These are phyloP conservation scores for Grammatotria lemairii DNA, from an alignment of 2,113 vertebrate genomes.

Conservation along the genomic window DNA sequence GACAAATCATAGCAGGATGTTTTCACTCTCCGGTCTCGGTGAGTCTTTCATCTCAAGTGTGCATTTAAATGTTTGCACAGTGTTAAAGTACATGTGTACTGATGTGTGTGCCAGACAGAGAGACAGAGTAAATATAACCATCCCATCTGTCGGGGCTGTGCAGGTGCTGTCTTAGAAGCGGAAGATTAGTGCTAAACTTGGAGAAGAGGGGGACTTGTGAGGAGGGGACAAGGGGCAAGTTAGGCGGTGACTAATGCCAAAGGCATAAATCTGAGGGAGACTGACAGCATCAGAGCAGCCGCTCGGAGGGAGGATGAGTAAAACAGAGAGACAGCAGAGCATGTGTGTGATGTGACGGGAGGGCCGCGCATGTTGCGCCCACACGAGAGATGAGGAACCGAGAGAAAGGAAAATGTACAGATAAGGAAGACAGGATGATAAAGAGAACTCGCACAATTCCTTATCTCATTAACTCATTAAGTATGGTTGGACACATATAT, in stretches of 20 bases:
- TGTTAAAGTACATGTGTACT: neutral
- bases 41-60: neutral
- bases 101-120: neutral
- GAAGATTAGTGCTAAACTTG: conserved; percentile 57
- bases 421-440: neutral
- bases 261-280: conserved; percentile 28
- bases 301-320: conserved; percentile 31
- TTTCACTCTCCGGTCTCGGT: neutral
- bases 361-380: neutral
- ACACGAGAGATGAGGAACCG: neutral
- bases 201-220: conserved; percentile 8
- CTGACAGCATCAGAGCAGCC: conserved; percentile 27
- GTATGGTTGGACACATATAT: neutral
- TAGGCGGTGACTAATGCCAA: conserved; percentile 24
- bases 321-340: neutral
- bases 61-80: neutral
- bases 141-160: conserved; percentile 29
- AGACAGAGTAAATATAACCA: conserved; percentile 31
- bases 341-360: neutral
- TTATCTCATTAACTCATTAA: neutral
- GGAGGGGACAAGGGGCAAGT: conserved; percentile 1
- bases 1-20: neutral
- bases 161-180: conserved; percentile 51
- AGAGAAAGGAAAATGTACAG: neutral
- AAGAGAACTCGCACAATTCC: neutral